These are phyloP conservation scores for Acrossocheilus wenchowensis DNA, from an alignment of 2,797 vertebrate genomes.

Conservation along the genomic window DNA sequence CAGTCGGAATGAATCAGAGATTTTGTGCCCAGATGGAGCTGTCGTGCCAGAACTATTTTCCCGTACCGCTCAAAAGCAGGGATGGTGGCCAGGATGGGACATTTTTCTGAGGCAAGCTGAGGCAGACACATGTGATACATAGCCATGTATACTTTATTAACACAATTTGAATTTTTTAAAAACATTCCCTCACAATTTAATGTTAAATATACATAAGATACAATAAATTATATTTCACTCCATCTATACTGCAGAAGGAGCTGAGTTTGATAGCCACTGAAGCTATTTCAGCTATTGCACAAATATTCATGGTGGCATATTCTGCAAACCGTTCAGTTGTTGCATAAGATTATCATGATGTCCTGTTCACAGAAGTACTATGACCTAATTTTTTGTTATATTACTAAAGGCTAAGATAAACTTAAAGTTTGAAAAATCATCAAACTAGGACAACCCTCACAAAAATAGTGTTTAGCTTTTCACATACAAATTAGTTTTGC, in stretches of 20 bases:
- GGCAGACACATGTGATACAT: neutral
- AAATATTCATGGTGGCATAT: neutral
- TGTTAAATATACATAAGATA: neutral
- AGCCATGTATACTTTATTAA: neutral
- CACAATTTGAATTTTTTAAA: neutral
- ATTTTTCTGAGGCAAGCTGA: neutral
- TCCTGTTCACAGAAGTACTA: neutral
- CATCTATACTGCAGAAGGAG: neutral
- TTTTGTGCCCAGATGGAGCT: constrained; percentile 4
- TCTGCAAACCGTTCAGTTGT: neutral
- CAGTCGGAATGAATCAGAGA: constrained; percentile 19
- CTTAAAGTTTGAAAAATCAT: neutral
- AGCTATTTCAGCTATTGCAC: neutral
- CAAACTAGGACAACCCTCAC: neutral
- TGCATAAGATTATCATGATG: neutral
- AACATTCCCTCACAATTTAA: neutral
- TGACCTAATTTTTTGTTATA: neutral
- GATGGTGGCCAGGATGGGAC: constrained; percentile 17
- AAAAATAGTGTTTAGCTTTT: neutral
- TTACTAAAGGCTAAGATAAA: neutral
- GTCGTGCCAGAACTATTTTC: constrained; percentile 14
- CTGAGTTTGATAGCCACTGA: neutral
- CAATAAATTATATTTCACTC: neutral
- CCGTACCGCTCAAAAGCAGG: neutral
- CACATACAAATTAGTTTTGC: neutral